Evolutionary conservation across 2,888 invertebrate genomes (phyloP), one percentile per base, ranked within the genome.

Genomic region (Oligia fasciuncula): DNA sequence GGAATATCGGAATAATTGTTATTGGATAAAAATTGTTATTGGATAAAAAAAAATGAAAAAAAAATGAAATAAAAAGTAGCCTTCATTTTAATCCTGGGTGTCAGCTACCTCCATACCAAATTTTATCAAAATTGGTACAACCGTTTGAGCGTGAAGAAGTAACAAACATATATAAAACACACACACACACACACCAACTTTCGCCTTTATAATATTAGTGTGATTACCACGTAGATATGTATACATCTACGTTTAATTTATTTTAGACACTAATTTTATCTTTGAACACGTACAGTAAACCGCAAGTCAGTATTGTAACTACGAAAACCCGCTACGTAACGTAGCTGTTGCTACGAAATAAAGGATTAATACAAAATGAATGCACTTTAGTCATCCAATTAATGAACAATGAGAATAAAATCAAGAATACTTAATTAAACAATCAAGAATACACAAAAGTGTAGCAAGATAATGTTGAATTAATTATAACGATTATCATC

Each of bases 401-500:
- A 57, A 57, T 23, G 9, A 23, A 57, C 57, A 23, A 57, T 11
- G 23, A 57, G 23, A 0, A 60, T 60, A n/a, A 51, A 23, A 70
- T 70, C 14, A 29, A 29, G 29, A 29, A 29, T 35, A 62, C 40
- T 71, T 65, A 71, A 4, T 63, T 75, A 29, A 29, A 29, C 29
- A 29, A 29, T 29, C 29, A 29, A 29, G 29, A 29, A 29, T 29
- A 29, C 29, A 29, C 29, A 29, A n/a, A 14, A 51, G 43, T 29
- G 8, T 46, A 67, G 40, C n/a, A 51, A 74, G 46, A 74, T 81
- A 76, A 60, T 60, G 29, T 40, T 63, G 4, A 62, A 76, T 63
- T 49, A 72, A 72, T 63, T 73, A 73, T n/a, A 51, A 54, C 11
- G 43, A 76, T 81, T 35, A 46, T 62, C 71, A 68, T 75, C 49